Conservation (phyloP, 1,140 invertebrate genomes). For the Plectrocnemia conspersa region DNA sequence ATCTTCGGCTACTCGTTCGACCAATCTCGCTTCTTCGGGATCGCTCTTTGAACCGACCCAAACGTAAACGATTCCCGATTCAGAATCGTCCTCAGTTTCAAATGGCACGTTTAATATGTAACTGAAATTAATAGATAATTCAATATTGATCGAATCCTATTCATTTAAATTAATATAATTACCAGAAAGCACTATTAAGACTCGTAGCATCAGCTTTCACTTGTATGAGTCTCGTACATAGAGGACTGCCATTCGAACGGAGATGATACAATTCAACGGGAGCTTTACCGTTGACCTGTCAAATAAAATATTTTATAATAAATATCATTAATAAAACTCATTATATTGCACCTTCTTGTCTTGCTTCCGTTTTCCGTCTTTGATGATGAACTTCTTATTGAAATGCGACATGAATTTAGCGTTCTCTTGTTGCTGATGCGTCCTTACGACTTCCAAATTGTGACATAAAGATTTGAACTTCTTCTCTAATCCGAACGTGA, state of each 20-base stretch:
- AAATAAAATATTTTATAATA: constrained; percentile 1
- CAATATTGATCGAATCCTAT: too few relatives aligned
- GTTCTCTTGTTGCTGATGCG: constrained; percentile 99
- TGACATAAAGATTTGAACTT: constrained; percentile 95
- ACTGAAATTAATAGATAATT: constrained; percentile 53
- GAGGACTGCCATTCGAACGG: constrained; percentile 89
- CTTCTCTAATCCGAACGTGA: constrained; percentile 96
- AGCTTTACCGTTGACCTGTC: constrained; percentile 44
- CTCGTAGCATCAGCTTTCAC: constrained; percentile 72
- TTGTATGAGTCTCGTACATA: constrained; percentile 93
- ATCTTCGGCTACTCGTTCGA: constrained; percentile 90
- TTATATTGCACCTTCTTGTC: constrained; percentile 45
- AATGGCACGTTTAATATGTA: constrained; percentile 96
- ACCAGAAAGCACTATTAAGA: constrained; percentile 85
- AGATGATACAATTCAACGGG: constrained; percentile 92
- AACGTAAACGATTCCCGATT: constrained; percentile 92
- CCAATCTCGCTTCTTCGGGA: constrained; percentile 80
- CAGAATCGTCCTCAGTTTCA: constrained; percentile 80
- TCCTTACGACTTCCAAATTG: constrained; percentile 93
- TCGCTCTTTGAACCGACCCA: constrained; percentile 93
- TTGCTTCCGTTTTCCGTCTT: constrained; percentile 78
- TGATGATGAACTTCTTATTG: constrained; percentile 91
- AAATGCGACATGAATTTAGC: constrained; percentile 98
- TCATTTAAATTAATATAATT: constrained; percentile 34
- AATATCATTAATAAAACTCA: background rate